These are phyloP conservation scores for Xiphophorus couchianus DNA, from an alignment of 2,113 vertebrate genomes.

Conservation along the genomic window DNA sequence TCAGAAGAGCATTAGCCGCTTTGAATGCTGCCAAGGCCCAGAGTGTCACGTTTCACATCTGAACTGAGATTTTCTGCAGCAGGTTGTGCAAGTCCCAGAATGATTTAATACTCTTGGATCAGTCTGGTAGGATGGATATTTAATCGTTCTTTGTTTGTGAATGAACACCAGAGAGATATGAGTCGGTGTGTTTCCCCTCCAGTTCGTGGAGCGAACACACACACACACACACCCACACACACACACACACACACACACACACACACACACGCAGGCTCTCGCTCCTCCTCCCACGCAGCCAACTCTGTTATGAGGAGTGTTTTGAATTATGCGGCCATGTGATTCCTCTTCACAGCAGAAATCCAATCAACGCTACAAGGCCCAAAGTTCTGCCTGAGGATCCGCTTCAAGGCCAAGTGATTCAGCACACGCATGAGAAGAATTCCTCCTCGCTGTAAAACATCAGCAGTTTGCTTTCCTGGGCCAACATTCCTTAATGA, in stretches of 20 bases:
- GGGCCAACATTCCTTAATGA: constrained; percentile 30
- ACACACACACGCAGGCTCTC: constrained; percentile 21
- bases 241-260: constrained; percentile 36
- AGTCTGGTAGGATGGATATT: constrained; percentile 12
- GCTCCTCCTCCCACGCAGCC: constrained; percentile 13
- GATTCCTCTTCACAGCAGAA: constrained; percentile 63
- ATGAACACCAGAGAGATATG: constrained; percentile 26
- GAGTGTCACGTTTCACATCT: not conserved
- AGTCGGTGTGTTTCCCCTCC: constrained; percentile 2
- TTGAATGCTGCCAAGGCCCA: not conserved
- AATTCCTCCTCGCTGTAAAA: constrained; percentile 11
- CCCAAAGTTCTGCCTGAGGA: constrained; percentile 29
- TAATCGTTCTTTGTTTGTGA: constrained; percentile 32
- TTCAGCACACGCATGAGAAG: constrained; percentile 51
- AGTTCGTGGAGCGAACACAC: not conserved
- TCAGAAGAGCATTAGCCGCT: not conserved
- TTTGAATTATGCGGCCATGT: constrained; percentile 58
- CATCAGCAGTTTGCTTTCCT: constrained; percentile 6
- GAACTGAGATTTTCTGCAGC: too few species aligned
- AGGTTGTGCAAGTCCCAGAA: not conserved
- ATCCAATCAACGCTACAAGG: constrained; percentile 48
- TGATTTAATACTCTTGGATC: constrained; percentile 8
- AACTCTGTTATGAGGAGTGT: constrained; percentile 30
- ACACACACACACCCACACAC: constrained; percentile 43
- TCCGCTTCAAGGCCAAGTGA: constrained; percentile 32